Percentiles rank a stretch among this genome's conserved stretches.
Conservation (phyloP, 2,113 vertebrate genomes). For the Acrocephalus kingi region DNA sequence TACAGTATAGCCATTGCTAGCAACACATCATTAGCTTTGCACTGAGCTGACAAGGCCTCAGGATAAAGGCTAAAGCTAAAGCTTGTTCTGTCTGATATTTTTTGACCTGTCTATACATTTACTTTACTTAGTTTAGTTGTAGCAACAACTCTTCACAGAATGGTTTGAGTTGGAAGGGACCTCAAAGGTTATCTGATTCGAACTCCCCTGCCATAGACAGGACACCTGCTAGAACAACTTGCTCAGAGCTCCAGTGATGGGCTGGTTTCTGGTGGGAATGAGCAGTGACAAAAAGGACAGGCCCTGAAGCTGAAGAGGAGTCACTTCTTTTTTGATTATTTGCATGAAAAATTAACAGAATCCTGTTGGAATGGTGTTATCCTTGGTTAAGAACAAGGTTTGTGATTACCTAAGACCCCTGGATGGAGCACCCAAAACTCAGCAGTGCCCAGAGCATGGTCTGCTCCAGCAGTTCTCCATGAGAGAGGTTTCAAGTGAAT, state of each 20-base stretch:
- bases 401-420: neutral
- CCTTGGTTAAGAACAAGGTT: neutral
- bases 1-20: neutral
- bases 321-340: neutral
- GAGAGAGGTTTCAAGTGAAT: neutral
- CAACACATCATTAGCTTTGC: neutral
- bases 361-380: neutral
- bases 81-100: neutral
- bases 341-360: neutral
- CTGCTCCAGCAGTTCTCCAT: neutral
- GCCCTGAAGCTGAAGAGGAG: neutral
- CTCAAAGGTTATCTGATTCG: neutral
- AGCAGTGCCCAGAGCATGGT: neutral
- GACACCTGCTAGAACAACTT: neutral
- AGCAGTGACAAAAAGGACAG: neutral
- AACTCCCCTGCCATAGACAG: neutral
- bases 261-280: fast-evolving
- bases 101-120: neutral
- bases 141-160: neutral
- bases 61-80: neutral
- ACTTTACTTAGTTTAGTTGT: neutral
- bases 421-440: neutral
- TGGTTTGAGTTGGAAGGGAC: neutral
- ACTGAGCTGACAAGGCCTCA: neutral
- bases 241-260: neutral